Evolutionary conservation across 1,140 invertebrate species (phyloP).

Genomic region (Drosophila tropicalis): DNA sequence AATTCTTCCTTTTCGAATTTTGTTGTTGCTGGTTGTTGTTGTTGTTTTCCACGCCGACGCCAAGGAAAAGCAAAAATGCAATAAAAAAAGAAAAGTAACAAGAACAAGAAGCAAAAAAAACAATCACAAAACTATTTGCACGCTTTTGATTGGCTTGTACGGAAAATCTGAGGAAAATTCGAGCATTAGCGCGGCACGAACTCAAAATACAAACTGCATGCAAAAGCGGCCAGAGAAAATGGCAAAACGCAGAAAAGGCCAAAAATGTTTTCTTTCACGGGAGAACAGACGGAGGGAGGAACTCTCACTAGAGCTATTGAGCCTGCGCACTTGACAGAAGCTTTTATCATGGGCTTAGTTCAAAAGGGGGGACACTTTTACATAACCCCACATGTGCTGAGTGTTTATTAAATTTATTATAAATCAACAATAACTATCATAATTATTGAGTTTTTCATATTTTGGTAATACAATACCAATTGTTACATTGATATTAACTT

Average conservation of each 20-base stretch:
- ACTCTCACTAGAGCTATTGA: constrained; percentile 16
- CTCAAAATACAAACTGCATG: constrained; percentile 70
- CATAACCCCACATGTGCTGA: not conserved
- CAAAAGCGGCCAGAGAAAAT: constrained; percentile 59
- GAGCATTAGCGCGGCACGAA: constrained; percentile 62
- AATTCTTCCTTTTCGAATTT: constrained; percentile 24
- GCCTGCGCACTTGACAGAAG: constrained; percentile 53
- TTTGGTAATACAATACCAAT: not conserved
- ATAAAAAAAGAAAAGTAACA: constrained; percentile 40
- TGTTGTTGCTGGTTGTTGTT: constrained; percentile 27
- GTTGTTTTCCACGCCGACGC: constrained; percentile 42
- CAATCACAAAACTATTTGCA: constrained; percentile 60
- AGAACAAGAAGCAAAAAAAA: constrained; percentile 41
- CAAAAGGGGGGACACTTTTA: not conserved
- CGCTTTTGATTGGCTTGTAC: constrained; percentile 67
- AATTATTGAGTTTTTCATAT: not conserved
- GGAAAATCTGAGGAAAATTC: constrained; percentile 63
- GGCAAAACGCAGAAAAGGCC: constrained; percentile 44
- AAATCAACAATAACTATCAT: not conserved
- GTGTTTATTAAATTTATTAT: not conserved
- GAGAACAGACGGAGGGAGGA: constrained; percentile 2
- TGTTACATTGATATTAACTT: not conserved
- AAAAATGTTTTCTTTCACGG: constrained; percentile 27
- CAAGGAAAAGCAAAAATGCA: constrained; percentile 43
- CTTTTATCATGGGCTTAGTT: constrained; percentile 44